These are phyloP conservation scores for Chitala chitala DNA, from an alignment of 2,113 vertebrate genomes.

Conservation along the genomic window DNA sequence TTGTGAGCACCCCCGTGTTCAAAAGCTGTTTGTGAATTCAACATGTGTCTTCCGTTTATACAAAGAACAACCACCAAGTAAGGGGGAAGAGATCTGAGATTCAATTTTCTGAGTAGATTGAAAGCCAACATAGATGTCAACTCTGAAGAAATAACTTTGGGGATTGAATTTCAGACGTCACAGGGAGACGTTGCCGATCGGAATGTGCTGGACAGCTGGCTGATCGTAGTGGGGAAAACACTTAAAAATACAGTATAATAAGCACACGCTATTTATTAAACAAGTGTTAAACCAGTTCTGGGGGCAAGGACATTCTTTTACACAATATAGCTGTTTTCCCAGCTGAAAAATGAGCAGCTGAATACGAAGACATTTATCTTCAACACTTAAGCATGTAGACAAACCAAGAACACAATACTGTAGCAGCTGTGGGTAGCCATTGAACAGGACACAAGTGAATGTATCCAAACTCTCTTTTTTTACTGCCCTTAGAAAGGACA, in stretches of 20 bases:
- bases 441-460: too few relatives aligned
- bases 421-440: too few relatives aligned
- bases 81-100: constrained; percentile 47
- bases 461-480: too few relatives aligned
- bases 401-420: not conserved
- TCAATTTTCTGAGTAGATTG: constrained; percentile 57
- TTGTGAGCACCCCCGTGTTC: constrained; percentile 30
- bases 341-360: not conserved
- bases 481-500: too few relatives aligned
- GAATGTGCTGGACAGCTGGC: not conserved
- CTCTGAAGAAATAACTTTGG: constrained; percentile 47
- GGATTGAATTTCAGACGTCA: constrained; percentile 41
- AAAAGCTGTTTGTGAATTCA: constrained; percentile 49
- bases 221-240: not conserved
- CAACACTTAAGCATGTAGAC: not conserved
- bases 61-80: constrained; percentile 32
- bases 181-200: constrained; percentile 35
- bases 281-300: too few relatives aligned
- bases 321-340: not conserved
- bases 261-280: too few relatives aligned
- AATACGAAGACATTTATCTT: not conserved
- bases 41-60: constrained; percentile 43
- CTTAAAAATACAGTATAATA: constrained; percentile 1
- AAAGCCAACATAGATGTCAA: constrained; percentile 56
- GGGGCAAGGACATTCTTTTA: not conserved